These are phyloP conservation scores for Carlito syrichta DNA, from an alignment of 2,113 vertebrate species.

Conservation along the genomic window DNA sequence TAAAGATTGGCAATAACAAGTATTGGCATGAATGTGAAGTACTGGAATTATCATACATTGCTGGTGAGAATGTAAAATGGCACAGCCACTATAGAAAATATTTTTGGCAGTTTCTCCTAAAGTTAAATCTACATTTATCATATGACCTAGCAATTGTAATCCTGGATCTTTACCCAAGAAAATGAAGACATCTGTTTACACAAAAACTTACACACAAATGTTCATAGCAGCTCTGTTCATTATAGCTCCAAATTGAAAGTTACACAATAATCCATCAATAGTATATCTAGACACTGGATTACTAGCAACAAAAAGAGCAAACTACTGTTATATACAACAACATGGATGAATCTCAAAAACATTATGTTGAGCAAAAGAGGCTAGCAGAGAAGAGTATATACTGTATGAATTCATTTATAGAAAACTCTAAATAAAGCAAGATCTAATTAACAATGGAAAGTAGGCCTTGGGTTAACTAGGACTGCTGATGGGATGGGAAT, in stretches of 20 bases:
- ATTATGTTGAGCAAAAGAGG: not conserved
- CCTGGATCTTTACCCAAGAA: not conserved
- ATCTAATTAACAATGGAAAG: not conserved
- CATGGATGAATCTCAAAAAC: not conserved
- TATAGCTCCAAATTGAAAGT: not conserved
- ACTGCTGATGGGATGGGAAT: not conserved
- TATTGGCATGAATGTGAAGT: not conserved
- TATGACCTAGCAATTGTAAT: not conserved
- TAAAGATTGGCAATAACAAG: not conserved
- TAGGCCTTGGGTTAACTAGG: not conserved
- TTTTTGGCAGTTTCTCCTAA: not conserved
- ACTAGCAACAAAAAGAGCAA: not conserved
- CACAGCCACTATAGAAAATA: not conserved
- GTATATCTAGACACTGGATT: not conserved
- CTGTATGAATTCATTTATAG: not conserved
- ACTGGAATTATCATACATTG: not conserved
- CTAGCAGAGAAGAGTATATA: not conserved
- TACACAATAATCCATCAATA: not conserved
- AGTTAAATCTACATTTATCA: not conserved
- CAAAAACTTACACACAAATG: not conserved
- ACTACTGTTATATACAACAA: not conserved
- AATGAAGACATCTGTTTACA: not conserved
- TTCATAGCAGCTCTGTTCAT: not conserved
- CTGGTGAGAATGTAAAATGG: not conserved
- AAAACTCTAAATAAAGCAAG: not conserved